Percentiles rank a stretch among this genome's conserved stretches.
phyloP scores from a whole-genome alignment of 1,140 invertebrate species.

The Hyles vespertilio region DNA sequence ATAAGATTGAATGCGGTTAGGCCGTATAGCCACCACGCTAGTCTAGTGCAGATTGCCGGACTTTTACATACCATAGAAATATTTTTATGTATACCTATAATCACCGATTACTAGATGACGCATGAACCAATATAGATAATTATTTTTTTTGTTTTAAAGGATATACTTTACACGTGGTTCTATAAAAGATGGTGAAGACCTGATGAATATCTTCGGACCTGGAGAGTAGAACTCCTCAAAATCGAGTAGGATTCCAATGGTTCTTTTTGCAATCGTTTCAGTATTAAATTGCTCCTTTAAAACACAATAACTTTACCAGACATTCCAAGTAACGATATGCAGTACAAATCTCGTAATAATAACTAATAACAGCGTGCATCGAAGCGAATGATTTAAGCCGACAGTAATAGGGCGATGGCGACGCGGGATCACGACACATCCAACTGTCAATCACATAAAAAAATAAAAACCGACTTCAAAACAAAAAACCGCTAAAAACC shows the following conservation, averaged over 20 bases:
- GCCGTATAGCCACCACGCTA: too few species aligned
- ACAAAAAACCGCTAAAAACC: too few species aligned
- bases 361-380: conserved; percentile 16
- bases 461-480: too few species aligned
- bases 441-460: conserved; percentile 46
- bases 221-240: too few species aligned
- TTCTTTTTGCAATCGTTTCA: too few species aligned
- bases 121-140: background rate
- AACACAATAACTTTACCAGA: too few species aligned
- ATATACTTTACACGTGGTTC: background rate
- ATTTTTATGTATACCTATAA: background rate
- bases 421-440: conserved; percentile 18
- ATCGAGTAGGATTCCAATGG: too few species aligned
- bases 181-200: too few species aligned
- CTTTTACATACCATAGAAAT: too few species aligned
- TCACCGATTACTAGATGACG: background rate
- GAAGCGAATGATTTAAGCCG: conserved; percentile 45
- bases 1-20: too few species aligned
- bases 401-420: conserved; percentile 33
- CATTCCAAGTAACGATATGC: background rate
- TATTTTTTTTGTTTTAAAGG: background rate
- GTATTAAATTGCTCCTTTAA: background rate
- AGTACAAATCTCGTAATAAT: conserved; percentile 8
- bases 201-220: too few species aligned
- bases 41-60: too few species aligned